Percentiles rank a stretch among this genome's conserved stretches.
Evolutionary conservation across 2,113 vertebrate genomes (phyloP).

Genomic region (Melanocharis versteri): DNA sequence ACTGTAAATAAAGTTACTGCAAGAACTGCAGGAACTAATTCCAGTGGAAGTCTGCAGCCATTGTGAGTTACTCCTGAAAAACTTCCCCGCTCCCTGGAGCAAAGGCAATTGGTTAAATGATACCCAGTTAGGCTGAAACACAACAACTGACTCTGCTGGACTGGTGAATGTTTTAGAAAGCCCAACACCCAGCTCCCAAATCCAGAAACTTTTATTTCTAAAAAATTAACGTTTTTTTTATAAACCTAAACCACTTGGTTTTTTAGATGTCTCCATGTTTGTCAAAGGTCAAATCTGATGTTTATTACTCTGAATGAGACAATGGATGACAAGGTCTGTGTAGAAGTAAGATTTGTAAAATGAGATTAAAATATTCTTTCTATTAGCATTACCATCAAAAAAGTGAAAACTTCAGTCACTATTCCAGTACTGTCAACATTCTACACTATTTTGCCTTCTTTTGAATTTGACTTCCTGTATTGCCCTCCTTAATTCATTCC

Average conservation of each 20-base stretch:
- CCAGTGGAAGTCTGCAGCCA: neutral
- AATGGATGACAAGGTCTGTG: neutral
- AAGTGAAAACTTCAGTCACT: neutral
- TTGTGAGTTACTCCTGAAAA: neutral
- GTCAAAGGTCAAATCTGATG: neutral
- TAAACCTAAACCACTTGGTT: neutral
- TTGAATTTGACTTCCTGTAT: neutral
- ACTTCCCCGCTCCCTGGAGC: neutral
- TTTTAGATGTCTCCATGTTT: neutral
- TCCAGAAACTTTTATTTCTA: neutral
- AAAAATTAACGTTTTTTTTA: neutral
- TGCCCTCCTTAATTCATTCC: neutral
- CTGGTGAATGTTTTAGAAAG: neutral
- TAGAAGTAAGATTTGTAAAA: neutral
- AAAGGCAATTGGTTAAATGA: slow-evolving; percentile 17
- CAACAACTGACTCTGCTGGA: neutral
- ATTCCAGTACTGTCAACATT: neutral
- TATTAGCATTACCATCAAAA: neutral
- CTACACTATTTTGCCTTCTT: neutral
- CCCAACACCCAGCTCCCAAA: neutral
- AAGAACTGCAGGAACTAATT: neutral
- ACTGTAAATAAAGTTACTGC: slow-evolving; percentile 5
- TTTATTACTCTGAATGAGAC: neutral
- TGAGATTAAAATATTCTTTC: neutral
- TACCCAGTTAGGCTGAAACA: neutral